These are phyloP conservation scores for Mus musculus DNA, from an alignment of 2,113 vertebrate genomes.

Conservation along the genomic window DNA sequence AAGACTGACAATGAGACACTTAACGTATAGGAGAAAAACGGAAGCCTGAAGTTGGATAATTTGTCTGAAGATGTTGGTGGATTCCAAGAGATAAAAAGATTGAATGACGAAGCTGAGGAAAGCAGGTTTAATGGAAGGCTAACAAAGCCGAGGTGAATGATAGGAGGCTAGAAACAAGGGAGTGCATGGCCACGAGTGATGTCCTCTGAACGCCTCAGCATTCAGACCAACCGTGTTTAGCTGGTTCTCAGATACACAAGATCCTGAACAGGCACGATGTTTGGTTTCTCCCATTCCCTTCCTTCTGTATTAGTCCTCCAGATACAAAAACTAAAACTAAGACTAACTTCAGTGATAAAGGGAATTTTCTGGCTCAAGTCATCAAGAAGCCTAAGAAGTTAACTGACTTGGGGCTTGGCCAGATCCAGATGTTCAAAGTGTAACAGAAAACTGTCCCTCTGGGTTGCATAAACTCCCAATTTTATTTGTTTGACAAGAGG, in stretches of 20 bases:
- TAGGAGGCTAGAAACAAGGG: neutral
- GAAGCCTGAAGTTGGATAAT: neutral
- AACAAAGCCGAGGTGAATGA: neutral
- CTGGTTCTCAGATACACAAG: neutral
- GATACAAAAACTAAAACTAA: neutral
- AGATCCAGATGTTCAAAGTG: neutral
- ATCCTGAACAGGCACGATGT: neutral
- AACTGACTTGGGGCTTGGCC: neutral
- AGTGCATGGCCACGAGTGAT: neutral
- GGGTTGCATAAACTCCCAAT: neutral
- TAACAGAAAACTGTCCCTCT: neutral
- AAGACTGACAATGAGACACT: neutral
- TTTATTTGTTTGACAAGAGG: neutral
- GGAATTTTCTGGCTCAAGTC: neutral
- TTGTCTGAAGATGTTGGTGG: neutral
- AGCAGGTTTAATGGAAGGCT: neutral
- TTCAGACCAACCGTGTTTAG: neutral
- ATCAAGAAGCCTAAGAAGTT: slow-evolving; percentile 1
- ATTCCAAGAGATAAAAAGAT: neutral
- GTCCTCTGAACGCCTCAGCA: neutral
- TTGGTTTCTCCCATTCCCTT: too few species aligned
- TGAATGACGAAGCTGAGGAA: neutral
- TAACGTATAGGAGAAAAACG: neutral
- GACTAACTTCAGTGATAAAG: neutral
- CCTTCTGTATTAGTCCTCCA: neutral